Evolutionary conservation across 2,797 vertebrate species (phyloP).

Genomic region (Halcyon badia): DNA sequence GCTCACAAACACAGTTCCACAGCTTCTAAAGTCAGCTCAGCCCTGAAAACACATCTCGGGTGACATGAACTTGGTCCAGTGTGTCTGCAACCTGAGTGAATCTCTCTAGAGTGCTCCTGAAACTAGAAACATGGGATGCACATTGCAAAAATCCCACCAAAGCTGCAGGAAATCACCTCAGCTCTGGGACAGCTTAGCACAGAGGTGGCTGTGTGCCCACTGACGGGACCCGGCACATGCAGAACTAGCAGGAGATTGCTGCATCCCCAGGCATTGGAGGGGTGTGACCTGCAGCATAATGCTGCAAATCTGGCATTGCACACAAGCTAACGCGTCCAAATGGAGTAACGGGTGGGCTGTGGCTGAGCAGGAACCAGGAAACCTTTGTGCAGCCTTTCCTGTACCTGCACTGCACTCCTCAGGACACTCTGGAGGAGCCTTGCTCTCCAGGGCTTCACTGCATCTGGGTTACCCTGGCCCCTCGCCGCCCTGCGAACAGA

Average conservation of each 20-base stretch:
- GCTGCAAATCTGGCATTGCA: not conserved
- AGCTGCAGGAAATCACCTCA: not conserved
- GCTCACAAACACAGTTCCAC: not conserved
- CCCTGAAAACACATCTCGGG: not conserved
- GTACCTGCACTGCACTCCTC: not conserved
- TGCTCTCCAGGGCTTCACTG: not conserved
- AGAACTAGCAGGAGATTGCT: not conserved
- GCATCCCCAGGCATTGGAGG: not conserved
- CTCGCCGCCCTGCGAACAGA: not conserved
- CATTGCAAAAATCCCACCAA: not conserved
- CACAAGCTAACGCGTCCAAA: not conserved
- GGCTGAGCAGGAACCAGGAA: not conserved
- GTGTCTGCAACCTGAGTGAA: not conserved
- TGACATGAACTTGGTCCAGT: not conserved
- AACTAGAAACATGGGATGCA: not conserved
- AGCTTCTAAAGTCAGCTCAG: not conserved
- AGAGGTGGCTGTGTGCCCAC: not conserved
- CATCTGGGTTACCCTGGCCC: not conserved
- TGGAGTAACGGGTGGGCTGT: not conserved
- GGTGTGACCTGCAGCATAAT: fast-evolving
- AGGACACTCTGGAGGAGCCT: not conserved
- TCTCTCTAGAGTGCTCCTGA: not conserved
- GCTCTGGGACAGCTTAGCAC: not conserved
- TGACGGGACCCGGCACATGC: not conserved
- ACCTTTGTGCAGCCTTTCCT: not conserved